A percentile compares a stretch with the other conserved stretches of the same genome.
These are phyloP conservation scores for Mesochorus sp. DNA, from an alignment of 2,888 invertebrate species.

Conservation along the genomic window DNA sequence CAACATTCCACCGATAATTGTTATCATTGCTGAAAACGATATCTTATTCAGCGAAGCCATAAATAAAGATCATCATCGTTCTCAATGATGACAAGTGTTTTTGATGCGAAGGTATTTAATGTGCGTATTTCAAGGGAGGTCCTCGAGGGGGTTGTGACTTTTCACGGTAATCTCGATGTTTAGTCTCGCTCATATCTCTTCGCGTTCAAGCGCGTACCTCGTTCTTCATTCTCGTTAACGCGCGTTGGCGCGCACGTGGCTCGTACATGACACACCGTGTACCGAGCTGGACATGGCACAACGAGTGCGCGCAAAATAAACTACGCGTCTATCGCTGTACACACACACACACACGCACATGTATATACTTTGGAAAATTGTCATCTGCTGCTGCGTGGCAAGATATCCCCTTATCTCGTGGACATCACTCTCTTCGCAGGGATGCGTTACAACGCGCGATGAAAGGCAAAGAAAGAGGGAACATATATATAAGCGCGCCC, in stretches of 20 bases:
- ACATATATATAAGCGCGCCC: constrained; percentile 28
- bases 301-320: constrained; percentile 30
- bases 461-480: constrained; percentile 6
- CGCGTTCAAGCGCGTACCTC: constrained; percentile 57
- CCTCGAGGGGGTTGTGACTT: constrained; percentile 5
- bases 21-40: too few relatives aligned
- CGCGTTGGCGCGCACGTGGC: constrained; percentile 57
- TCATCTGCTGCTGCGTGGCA: constrained; percentile 18
- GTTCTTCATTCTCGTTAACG: constrained; percentile 62
- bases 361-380: constrained; percentile 37
- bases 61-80: too few relatives aligned
- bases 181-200: constrained; percentile 37
- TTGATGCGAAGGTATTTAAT: too few relatives aligned
- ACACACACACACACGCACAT: constrained; percentile 7
- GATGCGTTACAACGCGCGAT: constrained; percentile 39
- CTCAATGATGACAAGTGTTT: too few relatives aligned
- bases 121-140: too few relatives aligned
- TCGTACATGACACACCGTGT: not conserved
- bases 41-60: too few relatives aligned
- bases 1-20: too few relatives aligned
- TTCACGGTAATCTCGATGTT: constrained; percentile 45
- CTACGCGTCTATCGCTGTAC: not conserved
- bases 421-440: constrained; percentile 9
- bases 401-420: constrained; percentile 56
- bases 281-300: constrained; percentile 3